Base-by-base conservation (phyloP, 2,113 vertebrate species). In the Regulus satrapa region DNA sequence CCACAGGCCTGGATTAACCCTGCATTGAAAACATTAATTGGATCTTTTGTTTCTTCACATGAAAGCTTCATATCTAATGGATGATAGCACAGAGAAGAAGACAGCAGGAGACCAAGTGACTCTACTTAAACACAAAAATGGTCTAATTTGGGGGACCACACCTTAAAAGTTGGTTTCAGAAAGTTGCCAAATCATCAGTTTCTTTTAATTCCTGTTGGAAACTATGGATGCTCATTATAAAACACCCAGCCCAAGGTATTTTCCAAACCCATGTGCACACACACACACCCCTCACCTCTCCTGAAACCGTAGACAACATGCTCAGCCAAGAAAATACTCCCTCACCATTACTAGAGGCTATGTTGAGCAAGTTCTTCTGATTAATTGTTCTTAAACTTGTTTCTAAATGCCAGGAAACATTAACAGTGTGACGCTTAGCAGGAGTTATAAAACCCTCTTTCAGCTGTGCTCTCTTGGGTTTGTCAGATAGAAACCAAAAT, bases 381-480 rank as follows among this genome's bases (percentile, higher is more conserved):
- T 75, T 77, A 95, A 89, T 85, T 51, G 74, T 45, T 88, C 84
- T 69, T 89, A 72, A 94, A 84, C 75, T 61, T 67, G 76, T 90
- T 93, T 93, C 93, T 92, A 83, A 97, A 93, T 90, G 84, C 76
- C 92, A 94, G 83, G 73, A 92, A 94, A 71, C 80, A 49, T 76
- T 31, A 91, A 68, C 36, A 61, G 48, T 34, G 64, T 11, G 5
- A 85, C 1, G 1, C 52, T 48, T 59, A 91, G 52, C 55, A 75
- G 61, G 40, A 92, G 61, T 67, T 94, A 78, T 7, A 67, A 71
- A 96, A 88, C 9, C 75, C 26, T 38, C 46, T 69, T 73, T 36
- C 56, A 91, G 92, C 28, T 58, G 26, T 7, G 79, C 38, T 62
- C n/a, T 26, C 43, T 38, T 18, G 5, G 25, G 45, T 88, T 75